phyloP scores from a whole-genome alignment of 2,888 invertebrate species.

The Cheilosia scutellata region DNA sequence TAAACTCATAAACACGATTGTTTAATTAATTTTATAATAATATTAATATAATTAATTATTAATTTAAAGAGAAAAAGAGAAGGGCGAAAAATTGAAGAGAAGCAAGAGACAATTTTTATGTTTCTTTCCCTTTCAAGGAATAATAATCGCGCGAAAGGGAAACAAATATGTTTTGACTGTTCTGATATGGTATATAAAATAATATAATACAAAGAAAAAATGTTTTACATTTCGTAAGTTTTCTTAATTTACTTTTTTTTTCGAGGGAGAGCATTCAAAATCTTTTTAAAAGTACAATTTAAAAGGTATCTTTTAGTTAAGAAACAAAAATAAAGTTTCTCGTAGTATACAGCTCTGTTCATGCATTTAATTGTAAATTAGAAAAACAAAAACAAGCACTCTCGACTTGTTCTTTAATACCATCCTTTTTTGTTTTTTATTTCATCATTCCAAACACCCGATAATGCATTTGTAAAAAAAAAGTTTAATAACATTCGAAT shows the following conservation, averaged over 20 bases:
- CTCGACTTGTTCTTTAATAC: neutral
- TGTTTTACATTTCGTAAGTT: constrained; percentile 40
- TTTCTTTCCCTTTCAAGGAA: constrained; percentile 33
- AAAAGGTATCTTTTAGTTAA: neutral
- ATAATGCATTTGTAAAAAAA: constrained; percentile 70
- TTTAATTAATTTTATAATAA: constrained; percentile 76
- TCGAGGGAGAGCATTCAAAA: constrained; percentile 2
- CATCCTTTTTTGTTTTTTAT: neutral
- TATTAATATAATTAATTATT: constrained; percentile 74
- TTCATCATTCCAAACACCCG: constrained; percentile 14
- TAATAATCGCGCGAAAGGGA: constrained; percentile 15
- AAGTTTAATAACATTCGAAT: constrained; percentile 43
- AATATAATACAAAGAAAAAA: constrained; percentile 35
- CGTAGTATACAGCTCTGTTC: neutral
- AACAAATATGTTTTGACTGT: constrained; percentile 52
- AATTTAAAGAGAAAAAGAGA: constrained; percentile 76
- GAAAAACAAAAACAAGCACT: neutral
- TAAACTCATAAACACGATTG: constrained; percentile 66
- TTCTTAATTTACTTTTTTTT: constrained; percentile 26
- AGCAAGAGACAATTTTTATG: constrained; percentile 53
- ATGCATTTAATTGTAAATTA: neutral
- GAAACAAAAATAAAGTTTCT: neutral
- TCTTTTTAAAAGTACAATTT: neutral
- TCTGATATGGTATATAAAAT: constrained; percentile 32
- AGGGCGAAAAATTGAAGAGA: constrained; percentile 66